These are phyloP conservation scores for Drosophila malerkotliana DNA, from an alignment of 1,140 invertebrate genomes.

Conservation along the genomic window DNA sequence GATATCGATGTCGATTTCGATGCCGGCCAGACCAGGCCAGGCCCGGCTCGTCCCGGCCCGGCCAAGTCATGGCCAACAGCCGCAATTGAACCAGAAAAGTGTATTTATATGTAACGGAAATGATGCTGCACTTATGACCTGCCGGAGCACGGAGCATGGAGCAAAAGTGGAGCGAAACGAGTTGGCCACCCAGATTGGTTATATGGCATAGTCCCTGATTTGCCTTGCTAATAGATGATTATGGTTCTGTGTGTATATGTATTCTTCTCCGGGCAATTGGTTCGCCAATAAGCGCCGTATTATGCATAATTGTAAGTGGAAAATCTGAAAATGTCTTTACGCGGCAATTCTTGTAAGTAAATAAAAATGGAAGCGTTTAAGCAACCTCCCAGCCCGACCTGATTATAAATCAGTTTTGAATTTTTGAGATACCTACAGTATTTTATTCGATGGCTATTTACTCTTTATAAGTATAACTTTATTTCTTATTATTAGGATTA, in stretches of 20 bases:
- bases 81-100: slow-evolving; percentile 77
- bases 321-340: slow-evolving; percentile 47
- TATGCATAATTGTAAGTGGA: slow-evolving; percentile 77
- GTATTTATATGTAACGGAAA: slow-evolving; percentile 82
- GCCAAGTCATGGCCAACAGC: slow-evolving; percentile 72
- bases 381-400: background rate
- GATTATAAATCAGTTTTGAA: background rate
- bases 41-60: background rate
- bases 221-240: slow-evolving; percentile 72
- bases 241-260: slow-evolving; percentile 36
- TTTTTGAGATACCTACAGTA: background rate
- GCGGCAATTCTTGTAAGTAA: slow-evolving; percentile 28
- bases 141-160: slow-evolving; percentile 44
- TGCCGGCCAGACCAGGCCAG: slow-evolving; percentile 6
- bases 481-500: background rate
- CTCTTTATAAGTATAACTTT: background rate
- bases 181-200: slow-evolving; percentile 31
- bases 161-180: slow-evolving; percentile 38
- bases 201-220: slow-evolving; percentile 52
- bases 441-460: background rate
- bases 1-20: slow-evolving; percentile 34
- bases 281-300: slow-evolving; percentile 60
- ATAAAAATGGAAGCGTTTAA: slow-evolving; percentile 10
- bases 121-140: slow-evolving; percentile 76
- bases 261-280: slow-evolving; percentile 23